These are phyloP conservation scores for Sceloporus tristichus DNA, from an alignment of 2,113 vertebrate genomes.

Conservation along the genomic window DNA sequence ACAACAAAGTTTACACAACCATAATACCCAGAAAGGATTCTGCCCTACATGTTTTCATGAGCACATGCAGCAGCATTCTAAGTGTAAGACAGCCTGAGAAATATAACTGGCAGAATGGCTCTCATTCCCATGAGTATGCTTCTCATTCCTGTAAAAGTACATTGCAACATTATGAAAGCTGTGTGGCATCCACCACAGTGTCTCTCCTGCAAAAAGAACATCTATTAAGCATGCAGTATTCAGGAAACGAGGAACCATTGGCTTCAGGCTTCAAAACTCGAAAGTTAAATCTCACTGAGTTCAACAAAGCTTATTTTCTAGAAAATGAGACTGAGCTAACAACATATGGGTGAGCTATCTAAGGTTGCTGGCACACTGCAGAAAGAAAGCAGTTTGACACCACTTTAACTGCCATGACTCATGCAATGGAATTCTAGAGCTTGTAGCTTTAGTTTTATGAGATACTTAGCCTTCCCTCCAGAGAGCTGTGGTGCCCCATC, in stretches of 20 bases:
- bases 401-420: too few relatives aligned
- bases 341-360: not conserved
- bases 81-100: not conserved
- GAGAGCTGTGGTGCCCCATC: too few relatives aligned
- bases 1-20: too few relatives aligned
- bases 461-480: too few relatives aligned
- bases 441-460: too few relatives aligned
- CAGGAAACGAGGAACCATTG: not conserved
- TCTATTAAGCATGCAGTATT: not conserved
- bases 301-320: not conserved
- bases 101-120: not conserved
- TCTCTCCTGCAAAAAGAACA: not conserved
- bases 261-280: not conserved
- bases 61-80: not conserved
- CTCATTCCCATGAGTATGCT: not conserved
- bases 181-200: not conserved
- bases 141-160: not conserved
- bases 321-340: not conserved
- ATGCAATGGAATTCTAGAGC: too few relatives aligned
- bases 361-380: too few relatives aligned
- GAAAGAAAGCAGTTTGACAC: too few relatives aligned
- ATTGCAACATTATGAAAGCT: not conserved
- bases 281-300: not conserved
- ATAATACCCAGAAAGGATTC: too few relatives aligned
- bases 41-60: too few relatives aligned